Evolutionary conservation across 2,113 vertebrate species (phyloP), one percentile per base, ranked within the genome.

Genomic region (Thamnaconus septentrionalis): DNA sequence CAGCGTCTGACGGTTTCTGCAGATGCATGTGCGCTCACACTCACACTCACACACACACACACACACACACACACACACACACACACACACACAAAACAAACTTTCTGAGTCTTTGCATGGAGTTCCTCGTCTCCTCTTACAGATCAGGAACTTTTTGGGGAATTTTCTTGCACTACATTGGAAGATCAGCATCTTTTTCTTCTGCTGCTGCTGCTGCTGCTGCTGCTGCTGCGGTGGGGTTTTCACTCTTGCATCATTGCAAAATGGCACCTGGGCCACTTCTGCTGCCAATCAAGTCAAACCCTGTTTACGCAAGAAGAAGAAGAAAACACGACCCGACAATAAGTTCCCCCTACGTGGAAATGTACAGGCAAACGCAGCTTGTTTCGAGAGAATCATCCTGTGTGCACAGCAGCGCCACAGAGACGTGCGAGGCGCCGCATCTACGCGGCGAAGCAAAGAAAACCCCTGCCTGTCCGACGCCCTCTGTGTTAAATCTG

Each of bases 231-330:
- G 31, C 4, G 2, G 53, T 12, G 12, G 6, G 8, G 12, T 80
- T 78, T 48, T 49, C 59, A 44, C 41, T 48, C 39, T 66, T 67
- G 18, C 47, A 47, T 76, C 60, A 69, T 53, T 56, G 43, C 56
- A 47, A 66, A 52, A 59, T 8, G 9, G 10, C 51, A 11, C 9
- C 69, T 59, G 61, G 41, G 47, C 70, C 5, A 58, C 64, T 61
- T 60, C 52, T 59, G 3, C 31, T 49, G 55, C 12, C 40, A 51
- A 39, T 43, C 68, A 4, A 41, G 56, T 61, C 63, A 31, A 71
- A 77, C 46, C 40, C 6, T 54, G 52, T 81, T 73, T 51, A n/a
- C 56, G 40, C 18, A 31, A 68, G 63, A 70, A 81, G 31, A 59
- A 48, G 3, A 31, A 31, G 18, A 31, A 31, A 31, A 31, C 45